Percentiles rank a stretch among this genome's conserved stretches.
phyloP scores from a whole-genome alignment of 64 coral and sea anemone species.

The Stichodactyla mertensii region DNA sequence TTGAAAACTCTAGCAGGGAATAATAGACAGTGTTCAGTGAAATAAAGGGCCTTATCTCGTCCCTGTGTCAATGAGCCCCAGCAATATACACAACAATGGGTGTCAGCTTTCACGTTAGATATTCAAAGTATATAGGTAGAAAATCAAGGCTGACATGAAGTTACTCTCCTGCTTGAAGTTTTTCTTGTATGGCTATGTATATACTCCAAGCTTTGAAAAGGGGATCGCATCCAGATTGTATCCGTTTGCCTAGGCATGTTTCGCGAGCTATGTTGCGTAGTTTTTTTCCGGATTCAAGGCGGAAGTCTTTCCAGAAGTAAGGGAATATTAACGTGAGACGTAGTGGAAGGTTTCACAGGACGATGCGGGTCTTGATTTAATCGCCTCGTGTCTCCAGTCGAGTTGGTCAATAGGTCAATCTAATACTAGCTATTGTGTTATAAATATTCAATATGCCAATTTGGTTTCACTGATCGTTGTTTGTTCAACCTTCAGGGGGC shows the following conservation, averaged over 20 bases:
- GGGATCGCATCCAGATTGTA: not conserved
- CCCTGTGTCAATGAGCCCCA: not conserved
- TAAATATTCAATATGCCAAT: constrained; percentile 26
- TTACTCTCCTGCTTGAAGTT: not conserved
- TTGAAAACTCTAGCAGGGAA: not conserved
- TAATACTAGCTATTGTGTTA: not conserved
- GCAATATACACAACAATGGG: constrained; percentile 2
- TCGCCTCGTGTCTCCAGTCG: constrained; percentile 15
- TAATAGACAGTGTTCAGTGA: not conserved
- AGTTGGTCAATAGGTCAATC: constrained; percentile 22
- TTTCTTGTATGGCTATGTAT: no score
- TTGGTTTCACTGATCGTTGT: constrained; percentile 18
- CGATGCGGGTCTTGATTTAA: constrained; percentile 4
- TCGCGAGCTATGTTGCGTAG: not conserved
- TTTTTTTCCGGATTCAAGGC: not conserved
- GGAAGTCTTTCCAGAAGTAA: not conserved
- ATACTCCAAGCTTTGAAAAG: not conserved
- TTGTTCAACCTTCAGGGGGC: constrained; percentile 20
- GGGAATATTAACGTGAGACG: not conserved
- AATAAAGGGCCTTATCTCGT: not conserved
- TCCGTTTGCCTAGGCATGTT: not conserved
- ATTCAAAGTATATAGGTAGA: not conserved
- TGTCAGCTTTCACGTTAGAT: not conserved
- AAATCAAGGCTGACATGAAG: not conserved
- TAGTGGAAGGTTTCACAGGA: not conserved